phyloP scores from a whole-genome alignment of 1,140 invertebrate genomes.

The Sarcophaga bullata region DNA sequence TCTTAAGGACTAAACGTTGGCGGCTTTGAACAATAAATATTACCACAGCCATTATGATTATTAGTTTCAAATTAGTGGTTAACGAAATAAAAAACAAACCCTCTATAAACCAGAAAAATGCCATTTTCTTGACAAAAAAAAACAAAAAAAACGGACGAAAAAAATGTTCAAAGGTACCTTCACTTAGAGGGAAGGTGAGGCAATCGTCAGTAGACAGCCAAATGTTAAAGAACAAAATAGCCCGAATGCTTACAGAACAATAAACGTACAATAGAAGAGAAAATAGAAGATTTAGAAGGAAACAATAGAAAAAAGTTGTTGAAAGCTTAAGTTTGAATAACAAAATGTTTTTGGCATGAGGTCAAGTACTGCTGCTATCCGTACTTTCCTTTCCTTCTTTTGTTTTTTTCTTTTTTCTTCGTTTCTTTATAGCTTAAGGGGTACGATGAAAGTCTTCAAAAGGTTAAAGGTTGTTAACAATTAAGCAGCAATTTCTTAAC shows the following conservation, averaged over 20 bases:
- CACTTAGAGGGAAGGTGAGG: not conserved
- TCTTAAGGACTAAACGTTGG: slow-evolving; percentile 2
- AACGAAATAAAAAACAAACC: not conserved
- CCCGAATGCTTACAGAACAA: not conserved
- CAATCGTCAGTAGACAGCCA: no score
- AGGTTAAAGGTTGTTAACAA: no score
- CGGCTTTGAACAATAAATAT: not conserved
- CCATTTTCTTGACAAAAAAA: slow-evolving; percentile 3
- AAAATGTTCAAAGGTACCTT: no score
- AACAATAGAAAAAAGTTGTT: slow-evolving; percentile 4
- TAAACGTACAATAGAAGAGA: not conserved
- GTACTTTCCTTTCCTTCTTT: no score
- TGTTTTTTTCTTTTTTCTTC: no score
- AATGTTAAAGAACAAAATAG: no score
- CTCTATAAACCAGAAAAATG: slow-evolving; percentile 22
- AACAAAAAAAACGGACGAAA: no score
- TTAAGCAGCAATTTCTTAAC: no score
- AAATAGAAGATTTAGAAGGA: not conserved
- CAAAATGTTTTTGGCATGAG: not conserved
- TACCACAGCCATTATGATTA: slow-evolving; percentile 35
- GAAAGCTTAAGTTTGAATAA: not conserved
- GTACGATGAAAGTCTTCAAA: no score
- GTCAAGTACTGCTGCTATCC: not conserved
- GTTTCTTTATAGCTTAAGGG: no score
- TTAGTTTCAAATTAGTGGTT: slow-evolving; percentile 40